Conservation (phyloP, 2,113 vertebrate species). For the Stegastes partitus region DNA sequence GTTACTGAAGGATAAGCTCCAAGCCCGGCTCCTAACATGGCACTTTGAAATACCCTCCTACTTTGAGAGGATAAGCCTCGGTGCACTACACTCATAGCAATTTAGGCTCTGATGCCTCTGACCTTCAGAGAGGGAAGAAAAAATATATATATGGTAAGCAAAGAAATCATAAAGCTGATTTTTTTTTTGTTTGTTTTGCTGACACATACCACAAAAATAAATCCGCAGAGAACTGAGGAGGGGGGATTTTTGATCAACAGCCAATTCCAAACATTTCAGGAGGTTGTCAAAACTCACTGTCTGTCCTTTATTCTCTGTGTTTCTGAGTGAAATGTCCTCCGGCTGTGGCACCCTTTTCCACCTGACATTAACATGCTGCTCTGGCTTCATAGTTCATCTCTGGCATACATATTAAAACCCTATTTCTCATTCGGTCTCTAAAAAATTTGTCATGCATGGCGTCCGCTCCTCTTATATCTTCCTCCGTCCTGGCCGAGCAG, state of each 20-base stretch:
- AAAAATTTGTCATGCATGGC: slow-evolving; percentile 47
- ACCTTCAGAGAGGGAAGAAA: slow-evolving; percentile 56
- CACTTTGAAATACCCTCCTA: slow-evolving; percentile 53
- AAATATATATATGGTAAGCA: slow-evolving; percentile 3
- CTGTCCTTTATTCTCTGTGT: background rate
- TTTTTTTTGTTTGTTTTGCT: slow-evolving; percentile 32
- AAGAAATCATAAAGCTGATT: slow-evolving; percentile 27
- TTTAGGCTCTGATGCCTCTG: slow-evolving; percentile 41
- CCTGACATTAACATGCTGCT: slow-evolving; percentile 54
- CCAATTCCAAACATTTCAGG: too few species aligned
- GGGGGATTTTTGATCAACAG: background rate
- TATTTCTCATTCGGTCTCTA: slow-evolving; percentile 44
- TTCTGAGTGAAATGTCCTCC: slow-evolving; percentile 20
- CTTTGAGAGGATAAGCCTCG: slow-evolving; percentile 55
- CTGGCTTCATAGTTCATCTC: slow-evolving; percentile 40
- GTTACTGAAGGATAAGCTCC: slow-evolving; percentile 46
- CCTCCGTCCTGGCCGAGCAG: slow-evolving; percentile 14
- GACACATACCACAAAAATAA: slow-evolving; percentile 10
- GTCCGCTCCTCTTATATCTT: slow-evolving; percentile 7
- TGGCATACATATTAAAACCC: slow-evolving; percentile 46
- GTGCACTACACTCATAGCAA: slow-evolving; percentile 34
- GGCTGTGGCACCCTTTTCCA: slow-evolving; percentile 13
- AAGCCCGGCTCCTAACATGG: slow-evolving; percentile 36
- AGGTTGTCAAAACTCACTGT: slow-evolving; percentile 21
- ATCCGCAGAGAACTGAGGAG: slow-evolving; percentile 9